phyloP scores from a whole-genome alignment of 2,113 vertebrate species.

The Archilochus colubris region DNA sequence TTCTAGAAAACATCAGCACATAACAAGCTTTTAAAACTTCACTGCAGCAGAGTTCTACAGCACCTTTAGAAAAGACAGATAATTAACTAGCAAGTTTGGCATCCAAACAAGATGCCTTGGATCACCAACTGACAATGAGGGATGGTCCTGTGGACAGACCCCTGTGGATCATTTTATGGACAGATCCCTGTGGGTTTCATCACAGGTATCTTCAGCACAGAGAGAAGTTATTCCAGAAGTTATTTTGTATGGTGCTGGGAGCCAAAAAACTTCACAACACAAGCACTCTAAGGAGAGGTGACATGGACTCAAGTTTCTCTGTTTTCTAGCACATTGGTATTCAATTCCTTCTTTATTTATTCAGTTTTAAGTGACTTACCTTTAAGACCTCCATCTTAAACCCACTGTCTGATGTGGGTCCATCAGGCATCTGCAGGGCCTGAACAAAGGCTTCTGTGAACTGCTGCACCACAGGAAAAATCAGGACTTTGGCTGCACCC shows the following conservation, averaged over 20 bases:
- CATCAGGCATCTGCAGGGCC: slow-evolving; percentile 94
- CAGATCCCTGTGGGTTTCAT: not conserved
- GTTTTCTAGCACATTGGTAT: not conserved
- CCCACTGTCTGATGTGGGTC: slow-evolving; percentile 92
- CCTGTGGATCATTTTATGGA: not conserved
- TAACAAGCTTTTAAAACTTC: not conserved
- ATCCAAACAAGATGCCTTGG: not conserved
- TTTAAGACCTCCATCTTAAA: slow-evolving; percentile 99
- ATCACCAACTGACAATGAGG: not conserved
- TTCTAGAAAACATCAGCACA: not conserved
- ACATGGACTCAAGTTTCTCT: not conserved
- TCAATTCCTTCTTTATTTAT: not conserved
- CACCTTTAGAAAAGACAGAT: not conserved
- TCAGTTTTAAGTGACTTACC: slow-evolving; percentile 69
- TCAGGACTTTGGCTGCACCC: slow-evolving; percentile 95
- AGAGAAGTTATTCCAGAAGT: not conserved
- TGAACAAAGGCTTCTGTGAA: slow-evolving; percentile 97
- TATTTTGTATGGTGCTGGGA: not conserved
- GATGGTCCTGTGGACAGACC: not conserved
- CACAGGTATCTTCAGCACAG: not conserved
- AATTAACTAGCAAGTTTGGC: not conserved
- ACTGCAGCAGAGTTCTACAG: not conserved
- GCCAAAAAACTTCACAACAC: not conserved
- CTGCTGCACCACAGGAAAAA: slow-evolving; percentile 97
- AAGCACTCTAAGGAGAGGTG: not conserved